phyloP scores from a whole-genome alignment of 2,797 vertebrate genomes.

The Hippocampus kuda region DNA sequence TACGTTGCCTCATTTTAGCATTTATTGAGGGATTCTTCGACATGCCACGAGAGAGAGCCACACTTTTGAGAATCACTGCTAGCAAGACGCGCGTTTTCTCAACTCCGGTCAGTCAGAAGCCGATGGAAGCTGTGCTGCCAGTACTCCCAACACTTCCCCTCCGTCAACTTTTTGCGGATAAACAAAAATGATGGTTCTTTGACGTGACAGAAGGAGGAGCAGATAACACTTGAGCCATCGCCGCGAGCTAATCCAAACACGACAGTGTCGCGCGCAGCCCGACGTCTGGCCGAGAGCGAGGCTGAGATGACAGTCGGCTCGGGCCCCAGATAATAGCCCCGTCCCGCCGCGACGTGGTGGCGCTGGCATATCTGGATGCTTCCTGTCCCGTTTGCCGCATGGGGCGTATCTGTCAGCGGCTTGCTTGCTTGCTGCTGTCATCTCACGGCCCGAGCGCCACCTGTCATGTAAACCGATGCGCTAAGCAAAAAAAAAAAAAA shows the following conservation, averaged over 20 bases:
- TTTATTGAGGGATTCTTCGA: too few relatives aligned
- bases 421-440: slow-evolving; percentile 46
- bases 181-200: background rate
- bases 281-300: slow-evolving; percentile 15
- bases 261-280: slow-evolving; percentile 33
- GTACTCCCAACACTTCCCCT: background rate
- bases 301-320: slow-evolving; percentile 44
- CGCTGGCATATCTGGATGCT: slow-evolving; percentile 46
- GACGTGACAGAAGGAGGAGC: slow-evolving; percentile 5
- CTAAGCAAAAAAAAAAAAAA: slow-evolving; percentile 25
- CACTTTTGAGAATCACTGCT: too few relatives aligned
- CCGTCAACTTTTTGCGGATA: background rate
- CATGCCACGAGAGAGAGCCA: too few relatives aligned
- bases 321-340: slow-evolving; percentile 47
- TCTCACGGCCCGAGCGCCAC: slow-evolving; percentile 35
- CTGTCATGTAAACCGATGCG: slow-evolving; percentile 29
- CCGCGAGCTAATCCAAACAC: slow-evolving; percentile 34
- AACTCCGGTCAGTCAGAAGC: background rate
- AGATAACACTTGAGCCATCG: slow-evolving; percentile 11
- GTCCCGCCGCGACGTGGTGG: slow-evolving; percentile 26
- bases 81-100: background rate
- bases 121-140: background rate
- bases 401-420: slow-evolving; percentile 46
- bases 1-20: too few relatives aligned
- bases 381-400: slow-evolving; percentile 40